A percentile compares a stretch with the other conserved stretches of the same genome.
Conservation (phyloP, 2,797 vertebrate genomes). For the Galaxias olidus region DNA sequence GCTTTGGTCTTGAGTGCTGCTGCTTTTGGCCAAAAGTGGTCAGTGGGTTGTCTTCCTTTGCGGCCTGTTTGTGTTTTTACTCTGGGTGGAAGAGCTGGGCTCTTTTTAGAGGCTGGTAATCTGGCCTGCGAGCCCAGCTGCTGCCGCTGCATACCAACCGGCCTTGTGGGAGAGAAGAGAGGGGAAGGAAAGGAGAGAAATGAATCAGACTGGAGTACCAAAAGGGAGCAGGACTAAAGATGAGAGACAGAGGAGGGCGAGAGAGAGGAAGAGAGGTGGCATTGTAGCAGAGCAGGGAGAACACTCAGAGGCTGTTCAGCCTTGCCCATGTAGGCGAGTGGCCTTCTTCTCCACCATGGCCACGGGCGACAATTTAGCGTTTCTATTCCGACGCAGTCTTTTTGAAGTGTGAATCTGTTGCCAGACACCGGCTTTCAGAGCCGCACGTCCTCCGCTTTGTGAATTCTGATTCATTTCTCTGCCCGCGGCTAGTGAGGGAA, state of each 20-base stretch:
- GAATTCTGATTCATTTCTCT: conserved; percentile 26
- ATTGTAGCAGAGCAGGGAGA: conserved; percentile 7
- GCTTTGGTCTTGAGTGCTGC: conserved; percentile 29
- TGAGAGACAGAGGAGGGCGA: conserved; percentile 24
- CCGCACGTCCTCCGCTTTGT: conserved; percentile 30
- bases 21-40: conserved; percentile 67
- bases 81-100: conserved; percentile 20
- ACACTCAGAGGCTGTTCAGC: conserved; percentile 20
- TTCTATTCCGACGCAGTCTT: conserved; percentile 49
- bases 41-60: conserved; percentile 50
- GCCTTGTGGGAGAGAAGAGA: conserved; percentile 22
- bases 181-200: not conserved
- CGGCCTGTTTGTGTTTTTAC: conserved; percentile 17
- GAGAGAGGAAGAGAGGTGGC: conserved; percentile 37
- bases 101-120: conserved; percentile 33
- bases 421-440: conserved; percentile 51
- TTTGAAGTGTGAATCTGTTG: conserved; percentile 55
- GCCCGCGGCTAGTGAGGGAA: conserved; percentile 53
- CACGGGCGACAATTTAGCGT: conserved; percentile 48
- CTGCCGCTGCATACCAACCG: conserved; percentile 17
- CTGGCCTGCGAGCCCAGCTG: conserved; percentile 33
- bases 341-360: conserved; percentile 44
- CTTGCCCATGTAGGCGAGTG: conserved; percentile 41
- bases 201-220: conserved; percentile 11
- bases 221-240: not conserved